Percentiles rank a stretch among this genome's conserved stretches.
These are phyloP conservation scores for Polypterus senegalus DNA, from an alignment of 2,113 vertebrate species.

Conservation along the genomic window DNA sequence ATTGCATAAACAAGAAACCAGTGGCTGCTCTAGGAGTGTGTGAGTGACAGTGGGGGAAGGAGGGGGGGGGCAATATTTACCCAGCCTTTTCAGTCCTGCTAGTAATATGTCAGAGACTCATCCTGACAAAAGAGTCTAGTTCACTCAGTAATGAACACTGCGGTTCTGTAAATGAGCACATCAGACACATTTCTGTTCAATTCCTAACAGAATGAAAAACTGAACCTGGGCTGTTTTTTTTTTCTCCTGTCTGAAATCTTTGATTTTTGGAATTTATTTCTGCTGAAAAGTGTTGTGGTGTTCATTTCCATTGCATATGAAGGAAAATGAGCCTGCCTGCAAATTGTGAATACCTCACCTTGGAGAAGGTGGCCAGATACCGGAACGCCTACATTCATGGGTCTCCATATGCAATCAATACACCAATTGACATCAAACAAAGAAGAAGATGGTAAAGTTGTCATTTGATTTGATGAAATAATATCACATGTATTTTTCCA, in stretches of 20 bases:
- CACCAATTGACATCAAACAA: slow-evolving; percentile 89
- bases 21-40: neutral
- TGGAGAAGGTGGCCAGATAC: slow-evolving; percentile 71
- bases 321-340: slow-evolving; percentile 76
- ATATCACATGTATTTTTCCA: too few species aligned
- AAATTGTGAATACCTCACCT: slow-evolving; percentile 62
- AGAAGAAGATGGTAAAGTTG: slow-evolving; percentile 69
- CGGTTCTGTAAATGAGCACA: too few species aligned
- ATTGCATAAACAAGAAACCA: neutral
- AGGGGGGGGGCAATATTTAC: too few species aligned
- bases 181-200: too few species aligned
- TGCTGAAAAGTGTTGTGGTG: too few species aligned
- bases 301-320: neutral
- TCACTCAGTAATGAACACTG: too few species aligned
- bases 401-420: slow-evolving; percentile 81
- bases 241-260: slow-evolving; percentile 32
- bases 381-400: slow-evolving; percentile 65
- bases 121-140: neutral
- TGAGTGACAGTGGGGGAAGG: too few species aligned
- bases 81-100: neutral
- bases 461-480: neutral
- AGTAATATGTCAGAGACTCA: neutral
- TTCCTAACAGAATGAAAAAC: slow-evolving; percentile 6
- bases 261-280: slow-evolving; percentile 13
- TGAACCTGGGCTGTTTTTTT: slow-evolving; percentile 8